Evolutionary conservation across 1,140 invertebrate genomes (phyloP).

Genomic region (Gyrodactylus bullatarudis): DNA sequence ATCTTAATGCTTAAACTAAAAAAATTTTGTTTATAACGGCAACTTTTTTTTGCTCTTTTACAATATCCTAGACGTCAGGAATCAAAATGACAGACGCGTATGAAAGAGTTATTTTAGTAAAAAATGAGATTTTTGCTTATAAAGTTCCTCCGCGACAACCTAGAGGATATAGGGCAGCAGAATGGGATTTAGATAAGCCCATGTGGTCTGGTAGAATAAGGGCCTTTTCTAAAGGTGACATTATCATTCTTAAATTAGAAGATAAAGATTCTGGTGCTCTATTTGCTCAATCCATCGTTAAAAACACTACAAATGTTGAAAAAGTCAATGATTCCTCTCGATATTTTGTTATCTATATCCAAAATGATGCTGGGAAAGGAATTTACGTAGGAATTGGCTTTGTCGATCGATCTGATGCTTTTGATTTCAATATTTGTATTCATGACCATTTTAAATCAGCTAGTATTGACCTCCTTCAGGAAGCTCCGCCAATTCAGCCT

Average conservation of each 20-base stretch:
- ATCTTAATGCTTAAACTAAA: too few relatives aligned
- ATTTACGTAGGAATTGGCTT: conserved; percentile 95
- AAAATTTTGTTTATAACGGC: too few relatives aligned
- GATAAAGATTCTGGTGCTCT: conserved; percentile 45
- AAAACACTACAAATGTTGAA: conserved; percentile 67
- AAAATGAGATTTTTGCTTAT: conserved; percentile 7
- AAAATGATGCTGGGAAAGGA: conserved; percentile 65
- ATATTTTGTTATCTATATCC: conserved; percentile 81
- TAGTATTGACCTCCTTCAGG: too few relatives aligned
- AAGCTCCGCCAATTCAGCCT: neutral
- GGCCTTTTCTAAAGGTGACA: conserved; percentile 48
- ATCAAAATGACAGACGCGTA: neutral
- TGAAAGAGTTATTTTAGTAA: conserved; percentile 1
- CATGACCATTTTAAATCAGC: conserved; percentile 68
- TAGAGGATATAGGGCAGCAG: conserved; percentile 42
- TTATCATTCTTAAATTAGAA: conserved; percentile 58
- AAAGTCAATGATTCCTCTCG: conserved; percentile 78
- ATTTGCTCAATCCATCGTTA: conserved; percentile 92
- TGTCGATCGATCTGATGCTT: conserved; percentile 79
- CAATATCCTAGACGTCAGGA: too few relatives aligned
- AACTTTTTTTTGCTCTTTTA: too few relatives aligned
- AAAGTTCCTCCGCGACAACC: neutral
- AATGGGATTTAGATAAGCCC: conserved; percentile 83
- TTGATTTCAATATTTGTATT: conserved; percentile 86
- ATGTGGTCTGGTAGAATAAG: conserved; percentile 75